Base-by-base conservation (phyloP, 2,888 invertebrate species). In the Coelopa pilipes region DNA sequence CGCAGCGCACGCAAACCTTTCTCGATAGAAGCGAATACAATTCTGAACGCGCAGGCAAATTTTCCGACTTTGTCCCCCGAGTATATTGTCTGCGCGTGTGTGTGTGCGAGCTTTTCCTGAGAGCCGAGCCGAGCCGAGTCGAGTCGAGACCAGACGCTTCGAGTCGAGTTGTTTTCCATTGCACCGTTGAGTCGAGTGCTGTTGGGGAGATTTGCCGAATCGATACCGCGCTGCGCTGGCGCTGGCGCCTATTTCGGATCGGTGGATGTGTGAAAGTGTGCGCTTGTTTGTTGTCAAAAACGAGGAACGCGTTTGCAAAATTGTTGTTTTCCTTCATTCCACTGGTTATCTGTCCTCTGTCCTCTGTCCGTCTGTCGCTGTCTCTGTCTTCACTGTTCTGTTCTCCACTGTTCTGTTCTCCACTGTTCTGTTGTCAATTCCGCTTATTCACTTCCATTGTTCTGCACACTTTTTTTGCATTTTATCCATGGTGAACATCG, bases 11-110 rank as follows among this genome's bases (percentile, higher is more conserved):
- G 83, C 84, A 82, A 84, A 88, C 87, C 87, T 87, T 86, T 83
- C 84, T 83, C 83, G 85, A 84, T 85, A 82, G 84, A 84, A 85
- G 87, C 87, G 84, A 82, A 85, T 85, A 86, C 85, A 85, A 82
- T 84, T 87, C 86, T 87, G 85, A 82, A 81, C 78, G n/a, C 34
- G 76, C 67, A 63, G 69, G 47, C 68, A 49, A 57, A 17, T 70
- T 62, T 53, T 73, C 57, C 21, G 24, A 75, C 62, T 63, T 73
- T 74, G 70, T 62, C n/a, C 70, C 68, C 49, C 49, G 24, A 66
- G 69, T 55, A 49, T 65, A 34, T 4, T 34, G 34, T 34, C 34
- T 34, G 34, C 7, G 34, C 7, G 34, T 34, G 59, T 55, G 55
- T 53, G 49, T 49, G 63, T 49, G 45, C 5, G 45, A 71, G 53